phyloP scores from a whole-genome alignment of 2,797 vertebrate species.

The Prunella strophiata region DNA sequence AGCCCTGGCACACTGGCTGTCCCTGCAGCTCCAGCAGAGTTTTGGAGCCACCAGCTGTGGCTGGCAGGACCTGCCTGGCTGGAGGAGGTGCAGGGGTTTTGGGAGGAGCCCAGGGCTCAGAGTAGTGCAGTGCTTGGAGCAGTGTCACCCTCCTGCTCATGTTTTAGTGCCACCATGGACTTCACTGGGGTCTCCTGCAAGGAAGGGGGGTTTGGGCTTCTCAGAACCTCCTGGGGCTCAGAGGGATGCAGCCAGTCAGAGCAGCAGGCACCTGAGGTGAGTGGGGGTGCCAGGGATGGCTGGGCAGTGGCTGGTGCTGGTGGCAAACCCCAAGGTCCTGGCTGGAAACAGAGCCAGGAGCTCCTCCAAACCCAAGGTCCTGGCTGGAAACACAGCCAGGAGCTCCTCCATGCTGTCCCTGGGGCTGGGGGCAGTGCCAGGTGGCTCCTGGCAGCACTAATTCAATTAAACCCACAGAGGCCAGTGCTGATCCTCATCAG shows the following conservation, averaged over 20 bases:
- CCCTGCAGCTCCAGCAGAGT: not conserved
- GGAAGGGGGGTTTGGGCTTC: accelerated
- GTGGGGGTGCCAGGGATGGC: not conserved
- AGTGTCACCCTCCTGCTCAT: not conserved
- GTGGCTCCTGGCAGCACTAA: not conserved
- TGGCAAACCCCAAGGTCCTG: not conserved
- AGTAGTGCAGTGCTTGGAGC: accelerated
- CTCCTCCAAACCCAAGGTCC: accelerated
- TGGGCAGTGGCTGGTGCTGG: not conserved
- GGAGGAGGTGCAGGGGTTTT: not conserved
- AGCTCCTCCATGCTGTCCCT: not conserved
- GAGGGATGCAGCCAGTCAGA: not conserved
- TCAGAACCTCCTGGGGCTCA: not conserved
- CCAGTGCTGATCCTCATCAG: not conserved
- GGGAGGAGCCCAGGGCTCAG: not conserved
- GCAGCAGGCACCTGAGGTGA: accelerated
- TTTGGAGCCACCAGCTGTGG: not conserved
- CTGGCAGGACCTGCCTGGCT: not conserved
- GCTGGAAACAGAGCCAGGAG: not conserved
- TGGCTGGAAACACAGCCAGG: not conserved
- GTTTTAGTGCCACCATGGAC: accelerated
- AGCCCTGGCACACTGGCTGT: not conserved
- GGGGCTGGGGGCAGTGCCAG: not conserved
- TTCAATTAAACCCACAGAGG: not conserved
- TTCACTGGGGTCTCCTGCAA: accelerated